Conservation (phyloP, 30 jellyfish, hydroid and myxozoan genomes). For the Aurelia aurita complex sp. Pacific region DNA sequence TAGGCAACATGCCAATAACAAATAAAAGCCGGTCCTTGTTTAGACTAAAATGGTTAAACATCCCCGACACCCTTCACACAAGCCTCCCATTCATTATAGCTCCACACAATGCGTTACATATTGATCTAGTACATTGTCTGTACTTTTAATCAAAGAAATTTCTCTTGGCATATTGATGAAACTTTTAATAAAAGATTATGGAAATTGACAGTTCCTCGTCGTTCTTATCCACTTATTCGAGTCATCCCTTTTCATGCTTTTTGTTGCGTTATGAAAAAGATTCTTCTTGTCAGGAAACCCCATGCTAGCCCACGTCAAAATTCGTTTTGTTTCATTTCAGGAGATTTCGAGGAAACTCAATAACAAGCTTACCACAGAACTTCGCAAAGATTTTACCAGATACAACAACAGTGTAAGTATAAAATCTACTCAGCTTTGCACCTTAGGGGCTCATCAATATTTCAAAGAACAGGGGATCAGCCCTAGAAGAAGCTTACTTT, state of each 20-base stretch:
- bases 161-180: background rate
- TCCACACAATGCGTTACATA: too few relatives aligned
- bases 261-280: background rate
- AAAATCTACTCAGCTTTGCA: background rate
- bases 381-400: slow-evolving; percentile 44
- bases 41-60: too few relatives aligned
- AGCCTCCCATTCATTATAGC: too few relatives aligned
- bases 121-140: too few relatives aligned
- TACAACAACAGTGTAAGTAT: slow-evolving; percentile 33
- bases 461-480: background rate
- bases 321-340: slow-evolving; percentile 40
- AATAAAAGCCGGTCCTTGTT: too few relatives aligned
- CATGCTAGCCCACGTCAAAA: background rate
- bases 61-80: too few relatives aligned
- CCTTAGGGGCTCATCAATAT: background rate
- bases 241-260: background rate
- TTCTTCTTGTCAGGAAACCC: background rate
- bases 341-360: slow-evolving; percentile 44
- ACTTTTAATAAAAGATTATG: background rate
- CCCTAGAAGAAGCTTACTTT: too few relatives aligned
- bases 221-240: background rate
- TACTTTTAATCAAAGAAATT: background rate
- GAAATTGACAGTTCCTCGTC: slow-evolving; percentile 1
- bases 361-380: slow-evolving; percentile 47
- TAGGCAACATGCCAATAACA: too few relatives aligned